Evolutionary conservation across 2,113 vertebrate species (phyloP).

Genomic region (Ptilorrhoa leucosticta): DNA sequence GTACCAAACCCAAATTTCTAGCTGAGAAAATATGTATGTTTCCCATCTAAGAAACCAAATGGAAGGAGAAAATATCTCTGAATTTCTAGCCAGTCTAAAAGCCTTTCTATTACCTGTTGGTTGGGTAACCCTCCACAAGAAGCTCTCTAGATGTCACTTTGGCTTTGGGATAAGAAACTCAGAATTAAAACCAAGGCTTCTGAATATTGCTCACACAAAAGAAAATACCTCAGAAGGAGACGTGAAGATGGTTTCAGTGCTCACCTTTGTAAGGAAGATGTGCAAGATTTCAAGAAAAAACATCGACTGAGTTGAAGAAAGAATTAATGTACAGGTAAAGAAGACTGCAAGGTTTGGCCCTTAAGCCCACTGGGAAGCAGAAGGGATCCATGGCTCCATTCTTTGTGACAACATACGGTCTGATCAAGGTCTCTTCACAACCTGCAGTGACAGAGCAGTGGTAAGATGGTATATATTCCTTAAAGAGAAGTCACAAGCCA

Average conservation of each 20-base stretch:
- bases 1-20: constrained; percentile 62
- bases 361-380: neutral
- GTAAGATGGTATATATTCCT: constrained; percentile 67
- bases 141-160: constrained; percentile 48
- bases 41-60: constrained; percentile 64
- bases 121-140: constrained; percentile 55
- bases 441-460: constrained; percentile 52
- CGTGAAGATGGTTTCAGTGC: constrained; percentile 8
- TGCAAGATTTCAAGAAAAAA: constrained; percentile 32
- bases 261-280: constrained; percentile 4
- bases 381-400: constrained; percentile 13
- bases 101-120: constrained; percentile 34
- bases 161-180: constrained; percentile 50
- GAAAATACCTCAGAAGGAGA: neutral
- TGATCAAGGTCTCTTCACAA: constrained; percentile 49
- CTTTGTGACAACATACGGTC: constrained; percentile 15
- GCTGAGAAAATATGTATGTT: constrained; percentile 55
- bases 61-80: constrained; percentile 65
- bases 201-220: constrained; percentile 2
- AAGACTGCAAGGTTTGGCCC: constrained; percentile 5
- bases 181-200: constrained; percentile 43
- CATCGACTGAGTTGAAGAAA: neutral
- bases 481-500: constrained; percentile 56
- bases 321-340: constrained; percentile 13
- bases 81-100: constrained; percentile 69